Evolutionary conservation across 2,797 vertebrate species (phyloP), one percentile per base, ranked within the genome.

Genomic region (Podargus strigoides): DNA sequence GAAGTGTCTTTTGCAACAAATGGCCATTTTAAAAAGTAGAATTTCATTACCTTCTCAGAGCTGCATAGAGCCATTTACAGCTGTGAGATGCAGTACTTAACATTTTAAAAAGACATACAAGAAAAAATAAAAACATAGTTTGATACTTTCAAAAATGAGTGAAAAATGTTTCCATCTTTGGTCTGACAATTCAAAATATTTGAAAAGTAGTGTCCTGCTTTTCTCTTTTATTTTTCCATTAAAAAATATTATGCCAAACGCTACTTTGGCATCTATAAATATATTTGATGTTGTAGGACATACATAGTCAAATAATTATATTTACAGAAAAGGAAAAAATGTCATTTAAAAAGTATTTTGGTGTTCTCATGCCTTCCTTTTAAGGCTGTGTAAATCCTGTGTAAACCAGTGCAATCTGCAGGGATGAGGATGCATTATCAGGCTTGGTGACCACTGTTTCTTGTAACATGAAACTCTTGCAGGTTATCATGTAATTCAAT

Each of bases 81-180:
- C 73, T 94, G 26, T 32, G 59, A 94, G 86, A 83, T 42, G 66
- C 85, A 93, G 37, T 47, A 89, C 68, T 87, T 89, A 88, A 85
- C 85, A 55, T 79, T 96, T 94, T 84, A 86, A 82, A 82, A 46
- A 89, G 68, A 78, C 76, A 32, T 39, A 72, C 32, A 92, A 49
- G 19, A 69, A 78, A 59, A 90, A 85, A 84, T 41, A 86, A 91
- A 95, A 89, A 11, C 59, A 50, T 34, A 39, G 77, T 87, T 49
- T 66, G 30, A 37, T 70, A 26, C 30, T 84, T 82, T 50, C 69
- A 91, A 79, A 83, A 55, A 86, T 19, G 34, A 42, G 34, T 87
- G 75, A 34, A 82, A 76, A 37, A 14, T n/a, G 4, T 52, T 79
- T 89, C 39, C 58, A 37, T 67, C 36, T 92, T 87, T 74, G 52